Evolutionary conservation across 1,140 invertebrate genomes (phyloP), one percentile per base, ranked within the genome.

Genomic region (Linepithema humile): DNA sequence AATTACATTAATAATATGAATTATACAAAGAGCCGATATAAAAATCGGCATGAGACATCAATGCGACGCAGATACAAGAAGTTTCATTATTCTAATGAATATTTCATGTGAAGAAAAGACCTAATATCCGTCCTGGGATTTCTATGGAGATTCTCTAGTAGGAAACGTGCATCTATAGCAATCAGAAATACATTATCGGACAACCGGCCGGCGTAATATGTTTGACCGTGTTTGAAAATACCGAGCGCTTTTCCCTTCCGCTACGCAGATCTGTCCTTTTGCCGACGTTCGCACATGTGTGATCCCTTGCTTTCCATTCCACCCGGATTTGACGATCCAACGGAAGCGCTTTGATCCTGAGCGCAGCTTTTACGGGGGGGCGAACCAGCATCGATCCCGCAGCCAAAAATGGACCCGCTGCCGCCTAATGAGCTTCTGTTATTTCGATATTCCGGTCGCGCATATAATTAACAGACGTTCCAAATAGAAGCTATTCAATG

Each of bases 121-220:
- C 60, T 72, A 74, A 83, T 87, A 87, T 84, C 53, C 64, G 17
- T 3, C 48, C 17, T 23, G 60, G 83, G 85, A 87, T 83, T 90
- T 87, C 57, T 69, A 38, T 72, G 55, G 60, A 35, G 80, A 89
- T 67, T 40, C 35, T 48, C 40, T 38, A 59, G 67, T 55, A 77
- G 86, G 85, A 84, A 89, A 90, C 89, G 89, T 90, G 90, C 89
- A 91, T 89, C 89, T 87, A 69, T 86, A 35, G 90, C 91, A 93
- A 93, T 93, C 93, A 93, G 90, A 93, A 93, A 92, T 90, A 88
- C 92, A 93, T 93, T 93, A 93, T 92, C 90, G 91, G 86, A 89
- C 90, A 89, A 89, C 82, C 90, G 88, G 86, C 55, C 59, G 50
- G 83, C 64, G 88, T 93, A 92, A 92, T 91, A 90, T 89, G 87